Evolutionary conservation across 2,113 vertebrate species (phyloP).

Genomic region (Datnioides undecimradiatus): DNA sequence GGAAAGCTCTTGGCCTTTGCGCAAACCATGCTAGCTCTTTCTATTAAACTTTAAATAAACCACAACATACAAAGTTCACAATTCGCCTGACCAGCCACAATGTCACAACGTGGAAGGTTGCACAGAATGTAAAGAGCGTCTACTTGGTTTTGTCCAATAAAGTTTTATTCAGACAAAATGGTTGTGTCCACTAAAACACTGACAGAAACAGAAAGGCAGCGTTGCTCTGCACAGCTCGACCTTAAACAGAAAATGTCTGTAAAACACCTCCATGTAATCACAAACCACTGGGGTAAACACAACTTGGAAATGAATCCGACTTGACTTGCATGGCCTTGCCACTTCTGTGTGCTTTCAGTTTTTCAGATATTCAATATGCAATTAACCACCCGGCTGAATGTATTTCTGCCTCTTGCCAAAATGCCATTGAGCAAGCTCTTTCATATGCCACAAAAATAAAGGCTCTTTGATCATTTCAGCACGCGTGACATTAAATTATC

Average conservation of each 20-base stretch:
- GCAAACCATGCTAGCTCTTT: background rate
- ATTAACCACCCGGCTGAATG: slow-evolving; percentile 29
- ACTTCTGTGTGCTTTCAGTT: background rate
- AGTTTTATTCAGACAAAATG: background rate
- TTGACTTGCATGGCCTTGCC: background rate
- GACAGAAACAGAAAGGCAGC: background rate
- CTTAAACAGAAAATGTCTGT: background rate
- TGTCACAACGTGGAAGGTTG: background rate
- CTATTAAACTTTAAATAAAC: no score
- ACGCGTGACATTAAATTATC: slow-evolving; percentile 48
- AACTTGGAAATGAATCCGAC: background rate
- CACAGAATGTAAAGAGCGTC: background rate
- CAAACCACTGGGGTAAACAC: background rate
- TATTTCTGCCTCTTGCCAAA: slow-evolving; percentile 25
- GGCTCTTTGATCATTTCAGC: slow-evolving; percentile 64
- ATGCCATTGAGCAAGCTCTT: slow-evolving; percentile 35
- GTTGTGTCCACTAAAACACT: background rate
- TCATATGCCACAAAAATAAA: slow-evolving; percentile 60
- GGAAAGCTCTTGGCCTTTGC: background rate
- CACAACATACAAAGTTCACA: background rate
- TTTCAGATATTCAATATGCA: slow-evolving; percentile 35
- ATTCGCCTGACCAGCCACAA: background rate
- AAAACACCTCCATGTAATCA: slow-evolving; percentile 1
- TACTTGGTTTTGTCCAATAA: background rate
- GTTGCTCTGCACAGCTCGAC: background rate